These are phyloP conservation scores for Wasmannia auropunctata DNA, from an alignment of 1,140 invertebrate genomes.

Conservation along the genomic window DNA sequence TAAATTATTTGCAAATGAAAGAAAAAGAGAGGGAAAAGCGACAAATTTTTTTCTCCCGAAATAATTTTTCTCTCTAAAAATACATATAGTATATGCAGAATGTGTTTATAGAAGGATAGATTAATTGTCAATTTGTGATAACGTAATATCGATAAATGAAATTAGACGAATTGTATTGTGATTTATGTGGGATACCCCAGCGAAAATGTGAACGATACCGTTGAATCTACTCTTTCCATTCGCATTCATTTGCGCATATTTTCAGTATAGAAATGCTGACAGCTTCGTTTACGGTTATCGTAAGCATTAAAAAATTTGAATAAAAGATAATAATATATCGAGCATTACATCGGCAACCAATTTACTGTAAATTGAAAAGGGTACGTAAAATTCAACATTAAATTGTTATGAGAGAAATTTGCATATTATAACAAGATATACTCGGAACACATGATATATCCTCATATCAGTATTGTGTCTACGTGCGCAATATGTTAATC, in stretches of 20 bases:
- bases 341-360: conserved; percentile 25
- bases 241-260: conserved; percentile 13
- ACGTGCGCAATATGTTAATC: conserved; percentile 17
- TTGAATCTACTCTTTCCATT: conserved; percentile 24
- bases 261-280: conserved; percentile 27
- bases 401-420: conserved; percentile 47
- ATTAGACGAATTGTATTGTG: conserved; percentile 7
- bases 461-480: neutral
- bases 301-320: neutral
- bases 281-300: conserved; percentile 19
- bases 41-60: neutral
- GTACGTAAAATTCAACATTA: conserved; percentile 42
- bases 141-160: conserved; percentile 17
- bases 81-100: too few relatives aligned
- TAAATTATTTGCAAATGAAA: conserved; percentile 21
- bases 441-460: neutral
- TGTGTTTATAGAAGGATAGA: neutral
- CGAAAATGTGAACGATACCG: conserved; percentile 8
- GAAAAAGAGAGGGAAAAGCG: too few relatives aligned
- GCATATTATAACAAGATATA: conserved; percentile 46
- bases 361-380: conserved; percentile 41
- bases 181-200: neutral
- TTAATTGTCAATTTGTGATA: conserved; percentile 39
- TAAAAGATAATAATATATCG: conserved; percentile 45
- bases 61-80: neutral